phyloP scores from a whole-genome alignment of 2,113 vertebrate species.

The Emydocephalus ijimae region DNA sequence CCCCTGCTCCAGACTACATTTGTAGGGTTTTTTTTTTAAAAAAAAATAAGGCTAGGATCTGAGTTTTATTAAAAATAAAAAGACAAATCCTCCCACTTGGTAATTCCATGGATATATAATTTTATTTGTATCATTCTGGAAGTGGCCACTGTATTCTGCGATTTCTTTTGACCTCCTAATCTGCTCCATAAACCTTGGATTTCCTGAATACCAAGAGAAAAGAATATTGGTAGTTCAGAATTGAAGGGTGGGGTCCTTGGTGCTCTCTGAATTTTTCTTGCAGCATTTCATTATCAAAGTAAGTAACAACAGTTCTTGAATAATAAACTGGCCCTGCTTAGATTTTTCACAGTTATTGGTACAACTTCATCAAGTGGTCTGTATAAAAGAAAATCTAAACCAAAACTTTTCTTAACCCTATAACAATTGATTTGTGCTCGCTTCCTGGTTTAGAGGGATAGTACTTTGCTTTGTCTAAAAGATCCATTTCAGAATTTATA shows the following conservation, averaged over 20 bases:
- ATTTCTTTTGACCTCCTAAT: neutral
- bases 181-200: neutral
- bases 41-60: neutral
- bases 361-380: neutral
- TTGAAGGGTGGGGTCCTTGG: neutral
- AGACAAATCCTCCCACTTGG: neutral
- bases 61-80: neutral
- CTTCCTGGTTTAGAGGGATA: neutral
- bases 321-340: neutral
- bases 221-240: neutral
- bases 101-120: neutral
- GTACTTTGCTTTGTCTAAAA: neutral
- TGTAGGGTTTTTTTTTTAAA: neutral
- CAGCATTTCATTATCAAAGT: neutral
- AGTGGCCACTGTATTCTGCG: neutral
- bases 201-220: neutral
- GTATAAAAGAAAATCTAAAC: neutral
- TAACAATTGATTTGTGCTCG: neutral
- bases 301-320: neutral
- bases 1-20: neutral
- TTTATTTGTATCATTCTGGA: neutral
- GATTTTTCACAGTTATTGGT: neutral
- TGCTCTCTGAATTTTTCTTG: neutral
- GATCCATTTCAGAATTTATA: neutral
- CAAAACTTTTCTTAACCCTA: neutral